Evolutionary conservation across 2,797 vertebrate genomes (phyloP), one percentile per base, ranked within the genome.

Genomic region (Poeciliopsis infans): DNA sequence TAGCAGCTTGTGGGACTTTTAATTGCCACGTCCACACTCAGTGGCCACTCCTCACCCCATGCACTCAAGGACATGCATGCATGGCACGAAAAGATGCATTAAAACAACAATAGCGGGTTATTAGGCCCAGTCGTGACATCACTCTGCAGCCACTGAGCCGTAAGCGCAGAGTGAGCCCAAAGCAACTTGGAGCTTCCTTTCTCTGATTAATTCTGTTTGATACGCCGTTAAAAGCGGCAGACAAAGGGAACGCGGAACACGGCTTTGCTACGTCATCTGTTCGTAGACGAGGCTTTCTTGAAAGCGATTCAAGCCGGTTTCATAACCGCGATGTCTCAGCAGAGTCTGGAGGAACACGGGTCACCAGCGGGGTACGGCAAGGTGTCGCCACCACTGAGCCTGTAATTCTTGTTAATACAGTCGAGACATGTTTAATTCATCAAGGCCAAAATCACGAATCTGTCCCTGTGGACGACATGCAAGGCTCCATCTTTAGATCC

Each of bases 1-100:
- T 88, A 93, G 90, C 90, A 84, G 87, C 93, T 91, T 87, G 45
- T 68, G 93, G 91, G 90, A 93, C 89, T 91, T 93, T 95, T 94
- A 95, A 95, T 95, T 94, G 93, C 82, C 74, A 5, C 78, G 3
- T 61, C 74, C 78, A 13, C 51, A 25, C 31, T 76, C 72, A 18
- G 81, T 82, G 80, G 81, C 80, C 18, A 51, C 66, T 2, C 4
- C 66, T 61, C 53, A 66, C 2, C 39, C 59, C 28, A n/a, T 71
- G 41, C 15, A 79, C 82, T 88, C 88, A 91, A 92, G 90, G 87
- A 92, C 90, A 89, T 79, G 79, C 77, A 79, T 74, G 80, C 84
- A 76, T 80, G 84, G 79, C 43, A 43, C 1, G 55, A 41, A 61
- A 69, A 55, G 46, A 76, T 15, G 64, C 69, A 7, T 82, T 79